These are phyloP conservation scores for Phengaris alcon DNA, from an alignment of 2,888 invertebrate species.

Conservation along the genomic window DNA sequence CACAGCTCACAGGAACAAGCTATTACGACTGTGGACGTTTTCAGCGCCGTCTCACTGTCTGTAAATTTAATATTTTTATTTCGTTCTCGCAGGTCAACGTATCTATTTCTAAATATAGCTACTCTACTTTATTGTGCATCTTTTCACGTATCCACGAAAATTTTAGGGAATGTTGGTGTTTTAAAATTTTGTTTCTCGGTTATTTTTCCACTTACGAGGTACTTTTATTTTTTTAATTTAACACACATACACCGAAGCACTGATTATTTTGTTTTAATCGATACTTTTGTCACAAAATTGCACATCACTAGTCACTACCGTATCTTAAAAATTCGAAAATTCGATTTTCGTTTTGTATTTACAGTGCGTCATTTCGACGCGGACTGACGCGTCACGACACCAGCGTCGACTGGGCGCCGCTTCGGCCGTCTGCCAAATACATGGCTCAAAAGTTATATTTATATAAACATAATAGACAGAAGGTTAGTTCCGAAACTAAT, in stretches of 20 bases:
- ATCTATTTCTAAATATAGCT: conserved; percentile 47
- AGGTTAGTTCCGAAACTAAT: conserved; percentile 37
- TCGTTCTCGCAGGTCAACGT: conserved; percentile 59
- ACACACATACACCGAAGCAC: conserved; percentile 5
- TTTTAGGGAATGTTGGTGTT: neutral
- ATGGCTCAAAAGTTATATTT: conserved; percentile 71
- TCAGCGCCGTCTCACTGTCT: conserved; percentile 57
- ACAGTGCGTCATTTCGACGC: conserved; percentile 52
- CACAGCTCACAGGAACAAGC: conserved; percentile 35
- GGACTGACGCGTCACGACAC: conserved; percentile 63
- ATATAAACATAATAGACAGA: conserved; percentile 61
- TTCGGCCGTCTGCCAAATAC: conserved; percentile 72
- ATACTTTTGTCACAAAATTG: neutral
- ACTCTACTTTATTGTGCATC: conserved; percentile 26
- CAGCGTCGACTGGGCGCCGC: conserved; percentile 65
- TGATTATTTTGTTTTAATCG: neutral
- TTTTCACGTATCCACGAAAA: conserved; percentile 7
- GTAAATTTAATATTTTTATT: conserved; percentile 55
- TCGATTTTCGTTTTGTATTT: conserved; percentile 43
- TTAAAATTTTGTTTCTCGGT: neutral
- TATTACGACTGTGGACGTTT: conserved; percentile 42
- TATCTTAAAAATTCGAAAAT: conserved; percentile 20
- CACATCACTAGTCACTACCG: conserved; percentile 3
- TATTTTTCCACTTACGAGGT: neutral
- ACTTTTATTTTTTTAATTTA: neutral